Conservation (phyloP, 2,797 vertebrate genomes). For the Lutjanus argentimaculatus region DNA sequence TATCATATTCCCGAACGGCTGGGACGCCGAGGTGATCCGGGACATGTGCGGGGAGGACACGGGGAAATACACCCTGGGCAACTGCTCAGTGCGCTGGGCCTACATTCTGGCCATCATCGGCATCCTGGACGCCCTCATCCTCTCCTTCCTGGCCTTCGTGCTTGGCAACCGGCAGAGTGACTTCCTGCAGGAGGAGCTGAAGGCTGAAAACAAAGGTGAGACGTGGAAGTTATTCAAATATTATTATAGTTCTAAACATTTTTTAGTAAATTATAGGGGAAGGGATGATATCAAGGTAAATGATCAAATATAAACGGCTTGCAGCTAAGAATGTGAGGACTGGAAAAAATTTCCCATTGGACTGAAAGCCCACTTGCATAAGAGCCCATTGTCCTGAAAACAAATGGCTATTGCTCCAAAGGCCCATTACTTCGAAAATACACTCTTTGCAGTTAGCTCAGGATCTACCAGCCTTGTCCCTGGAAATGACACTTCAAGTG, state of each 20-base stretch:
- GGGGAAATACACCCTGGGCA: constrained; percentile 92
- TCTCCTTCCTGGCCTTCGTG: constrained; percentile 95
- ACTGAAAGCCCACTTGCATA: too few species aligned
- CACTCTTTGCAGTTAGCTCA: too few species aligned
- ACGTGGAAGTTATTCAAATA: too few species aligned
- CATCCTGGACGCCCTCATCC: constrained; percentile 94
- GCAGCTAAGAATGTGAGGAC: too few species aligned
- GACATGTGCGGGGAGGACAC: constrained; percentile 95
- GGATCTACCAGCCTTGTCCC: too few species aligned
- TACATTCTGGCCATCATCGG: constrained; percentile 96
- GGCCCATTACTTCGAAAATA: too few species aligned
- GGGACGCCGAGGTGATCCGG: constrained; percentile 93
- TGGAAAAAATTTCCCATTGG: too few species aligned
- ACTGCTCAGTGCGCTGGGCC: constrained; percentile 95
- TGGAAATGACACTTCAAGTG: too few species aligned
- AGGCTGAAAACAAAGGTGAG: constrained; percentile 91
- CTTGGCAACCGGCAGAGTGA: constrained; percentile 94
- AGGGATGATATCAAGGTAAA: too few species aligned
- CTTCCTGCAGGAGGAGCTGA: constrained; percentile 92
- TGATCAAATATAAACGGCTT: too few species aligned
- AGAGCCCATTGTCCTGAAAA: too few species aligned
- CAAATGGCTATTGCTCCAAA: too few species aligned
- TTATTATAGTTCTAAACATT: neutral
- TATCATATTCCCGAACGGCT: constrained; percentile 94
- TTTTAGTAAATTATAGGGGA: neutral